These are phyloP conservation scores for Melanotaenia nigrans DNA, from an alignment of 2,797 vertebrate genomes.

Conservation along the genomic window DNA sequence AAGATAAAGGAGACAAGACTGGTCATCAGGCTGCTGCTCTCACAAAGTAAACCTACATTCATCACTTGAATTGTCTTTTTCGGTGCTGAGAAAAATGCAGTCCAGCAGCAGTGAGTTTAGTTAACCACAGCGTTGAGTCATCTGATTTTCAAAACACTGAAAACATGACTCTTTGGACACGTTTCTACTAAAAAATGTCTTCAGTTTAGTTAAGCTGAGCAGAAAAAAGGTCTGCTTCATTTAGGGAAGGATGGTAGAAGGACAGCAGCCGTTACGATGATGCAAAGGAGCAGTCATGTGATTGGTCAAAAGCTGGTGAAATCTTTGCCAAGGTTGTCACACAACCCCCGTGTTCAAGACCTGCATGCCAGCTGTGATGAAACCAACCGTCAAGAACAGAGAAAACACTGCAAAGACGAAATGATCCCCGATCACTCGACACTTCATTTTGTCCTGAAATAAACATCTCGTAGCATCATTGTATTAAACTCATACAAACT, in stretches of 20 bases:
- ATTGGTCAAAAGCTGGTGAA: constrained; percentile 75
- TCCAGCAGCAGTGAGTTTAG: background rate
- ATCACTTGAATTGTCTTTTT: constrained; percentile 5
- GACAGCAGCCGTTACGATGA: constrained; percentile 66
- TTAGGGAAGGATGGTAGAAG: constrained; percentile 60
- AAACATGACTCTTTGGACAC: background rate
- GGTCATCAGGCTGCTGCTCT: constrained; percentile 25
- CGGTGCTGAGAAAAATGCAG: background rate
- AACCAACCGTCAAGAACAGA: constrained; percentile 17
- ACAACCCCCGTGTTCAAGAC: constrained; percentile 25
- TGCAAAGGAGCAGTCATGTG: constrained; percentile 46
- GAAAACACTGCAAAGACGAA: background rate
- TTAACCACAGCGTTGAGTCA: background rate
- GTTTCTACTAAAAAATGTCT: background rate
- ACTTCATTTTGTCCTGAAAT: no score
- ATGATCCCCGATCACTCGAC: background rate
- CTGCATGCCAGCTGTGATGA: constrained; percentile 44
- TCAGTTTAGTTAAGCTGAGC: background rate
- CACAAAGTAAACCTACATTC: constrained; percentile 20
- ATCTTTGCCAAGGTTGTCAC: constrained; percentile 51
- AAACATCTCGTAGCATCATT: no score
- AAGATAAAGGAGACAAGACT: constrained; percentile 26
- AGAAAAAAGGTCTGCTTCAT: background rate
- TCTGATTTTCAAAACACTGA: background rate
- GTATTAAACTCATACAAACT: no score